Evolutionary conservation across 1,140 invertebrate species (phyloP).

Genomic region (Formica exsecta): DNA sequence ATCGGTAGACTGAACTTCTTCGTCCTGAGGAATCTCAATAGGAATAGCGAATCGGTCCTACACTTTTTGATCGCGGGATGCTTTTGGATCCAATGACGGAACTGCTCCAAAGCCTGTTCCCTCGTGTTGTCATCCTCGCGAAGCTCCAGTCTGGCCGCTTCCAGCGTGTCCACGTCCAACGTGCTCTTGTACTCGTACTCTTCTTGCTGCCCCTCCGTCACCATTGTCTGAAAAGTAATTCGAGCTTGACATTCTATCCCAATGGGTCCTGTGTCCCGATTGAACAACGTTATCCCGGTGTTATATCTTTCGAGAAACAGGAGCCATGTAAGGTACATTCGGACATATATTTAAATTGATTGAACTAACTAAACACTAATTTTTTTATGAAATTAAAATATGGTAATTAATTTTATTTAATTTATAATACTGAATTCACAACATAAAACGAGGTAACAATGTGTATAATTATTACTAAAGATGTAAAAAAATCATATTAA

Average conservation of each 20-base stretch:
- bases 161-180: slow-evolving; percentile 85
- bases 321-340: neutral
- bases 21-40: slow-evolving; percentile 93
- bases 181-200: slow-evolving; percentile 78
- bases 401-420: neutral
- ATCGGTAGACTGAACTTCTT: slow-evolving; percentile 95
- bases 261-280: neutral
- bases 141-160: slow-evolving; percentile 90
- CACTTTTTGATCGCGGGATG: slow-evolving; percentile 92
- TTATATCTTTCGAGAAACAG: neutral
- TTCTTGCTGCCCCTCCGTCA: slow-evolving; percentile 72
- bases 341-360: neutral
- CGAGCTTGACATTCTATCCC: neutral
- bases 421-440: neutral
- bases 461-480: neutral
- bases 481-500: neutral
- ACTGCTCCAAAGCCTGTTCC: slow-evolving; percentile 90
- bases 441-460: neutral
- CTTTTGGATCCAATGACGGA: slow-evolving; percentile 92
- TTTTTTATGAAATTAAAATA: neutral
- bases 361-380: neutral
- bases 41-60: slow-evolving; percentile 92
- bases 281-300: neutral
- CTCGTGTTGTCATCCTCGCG: slow-evolving; percentile 91
- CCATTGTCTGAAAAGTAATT: slow-evolving; percentile 68